Base-by-base conservation (phyloP, 2,113 vertebrate species). In the Leptobrachium leishanense region DNA sequence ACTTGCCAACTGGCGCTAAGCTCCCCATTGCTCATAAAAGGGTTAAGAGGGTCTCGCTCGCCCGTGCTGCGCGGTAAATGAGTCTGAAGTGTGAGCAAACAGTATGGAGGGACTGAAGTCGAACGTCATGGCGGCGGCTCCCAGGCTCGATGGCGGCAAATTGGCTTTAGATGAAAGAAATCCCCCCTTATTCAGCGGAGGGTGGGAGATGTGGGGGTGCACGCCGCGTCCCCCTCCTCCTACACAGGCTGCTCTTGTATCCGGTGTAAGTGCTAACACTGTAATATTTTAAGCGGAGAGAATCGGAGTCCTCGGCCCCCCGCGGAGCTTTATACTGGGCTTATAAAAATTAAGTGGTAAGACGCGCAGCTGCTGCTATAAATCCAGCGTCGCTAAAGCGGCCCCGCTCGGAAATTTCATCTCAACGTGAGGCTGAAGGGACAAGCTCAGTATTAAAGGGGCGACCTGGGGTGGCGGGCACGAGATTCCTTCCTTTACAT, bases 311-410 rank as follows among this genome's bases (percentile, higher is more conserved):
- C 88, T 89, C 84, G 90, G 89, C 88, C 90, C 88, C 89, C 91
- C 4, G 86, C 88, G 84, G 89, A 84, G 76, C 88, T 87, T 88
- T 87, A 87, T 84, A 82, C 86, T 82, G 82, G 85, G 86, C 91
- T 92, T 93, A 91, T 93, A 93, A 92, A 93, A 92, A 91, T 91
- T 90, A 92, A 92, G 90, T 85, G 89, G 90, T 88, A 91, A 89
- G 88, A 88, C 89, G 89, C 81, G 81, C 92, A 94, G 93, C 92
- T 94, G 92, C 89, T 86, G 89, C 90, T 86, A 90, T 94, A 93
- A 93, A 94, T 90, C 88, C 86, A 87, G 88, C 87, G 83, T 87
- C 13, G 74, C 86, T 59, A 83, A 88, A 83, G 67, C 67, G 44
- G 76, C 68, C 46, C 76, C 11, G 57, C 20, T 78, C 68, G 68